These are phyloP conservation scores for Hemichromis elongatus DNA, from an alignment of 2,113 vertebrate genomes.

Conservation along the genomic window DNA sequence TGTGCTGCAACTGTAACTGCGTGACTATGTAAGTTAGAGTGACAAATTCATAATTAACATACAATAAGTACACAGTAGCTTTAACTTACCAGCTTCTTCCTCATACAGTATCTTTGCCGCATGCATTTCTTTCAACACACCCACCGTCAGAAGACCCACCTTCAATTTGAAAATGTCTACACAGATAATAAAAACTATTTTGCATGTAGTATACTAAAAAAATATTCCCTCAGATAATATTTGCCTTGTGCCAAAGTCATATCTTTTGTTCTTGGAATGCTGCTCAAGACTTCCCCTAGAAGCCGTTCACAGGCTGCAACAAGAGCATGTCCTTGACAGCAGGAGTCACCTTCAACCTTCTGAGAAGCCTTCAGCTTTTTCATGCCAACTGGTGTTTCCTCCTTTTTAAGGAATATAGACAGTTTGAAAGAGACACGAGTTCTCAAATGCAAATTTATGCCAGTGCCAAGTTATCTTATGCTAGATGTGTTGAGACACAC, in stretches of 20 bases:
- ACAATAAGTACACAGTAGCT: neutral
- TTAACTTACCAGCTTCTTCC: neutral
- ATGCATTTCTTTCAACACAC: neutral
- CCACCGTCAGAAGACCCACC: neutral
- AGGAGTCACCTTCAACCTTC: constrained; percentile 37
- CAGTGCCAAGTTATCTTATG: neutral
- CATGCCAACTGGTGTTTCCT: neutral
- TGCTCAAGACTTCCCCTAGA: constrained; percentile 11
- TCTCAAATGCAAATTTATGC: neutral
- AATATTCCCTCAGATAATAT: neutral
- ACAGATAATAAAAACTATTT: neutral
- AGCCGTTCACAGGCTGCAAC: neutral
- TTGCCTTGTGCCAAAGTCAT: neutral
- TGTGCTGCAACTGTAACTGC: neutral
- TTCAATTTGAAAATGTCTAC: neutral
- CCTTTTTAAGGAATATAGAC: neutral
- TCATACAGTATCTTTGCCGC: neutral
- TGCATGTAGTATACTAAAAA: neutral
- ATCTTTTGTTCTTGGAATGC: neutral
- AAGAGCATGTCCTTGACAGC: constrained; percentile 2
- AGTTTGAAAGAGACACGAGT: neutral
- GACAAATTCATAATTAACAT: neutral
- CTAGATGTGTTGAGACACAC: neutral
- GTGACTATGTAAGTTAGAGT: neutral
- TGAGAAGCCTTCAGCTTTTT: neutral